Percentiles rank a stretch among this genome's conserved stretches.
phyloP scores from a whole-genome alignment of 1,140 invertebrate genomes.

The Maconellicoccus hirsutus region DNA sequence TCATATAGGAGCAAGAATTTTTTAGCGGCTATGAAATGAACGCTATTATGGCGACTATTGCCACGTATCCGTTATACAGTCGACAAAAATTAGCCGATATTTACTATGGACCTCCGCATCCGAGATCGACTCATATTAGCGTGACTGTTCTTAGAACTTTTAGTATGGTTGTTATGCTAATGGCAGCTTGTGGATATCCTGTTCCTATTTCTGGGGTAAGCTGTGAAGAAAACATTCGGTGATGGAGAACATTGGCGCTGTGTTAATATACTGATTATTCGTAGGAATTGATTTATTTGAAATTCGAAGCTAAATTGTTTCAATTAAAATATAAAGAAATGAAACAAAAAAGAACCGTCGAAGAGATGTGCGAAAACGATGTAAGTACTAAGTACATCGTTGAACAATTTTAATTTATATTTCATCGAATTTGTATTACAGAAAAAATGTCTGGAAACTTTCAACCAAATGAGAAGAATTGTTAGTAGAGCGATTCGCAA shows the following conservation, averaged over 20 bases:
- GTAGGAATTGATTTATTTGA: neutral
- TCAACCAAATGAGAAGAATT: no score
- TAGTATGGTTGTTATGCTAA: neutral
- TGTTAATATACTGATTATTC: neutral
- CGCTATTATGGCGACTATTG: neutral
- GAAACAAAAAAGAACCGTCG: neutral
- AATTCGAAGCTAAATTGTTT: conserved; percentile 14
- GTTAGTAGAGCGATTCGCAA: no score
- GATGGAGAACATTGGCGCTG: neutral
- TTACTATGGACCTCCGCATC: neutral
- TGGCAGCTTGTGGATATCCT: conserved; percentile 13
- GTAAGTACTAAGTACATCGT: neutral
- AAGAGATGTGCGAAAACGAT: neutral
- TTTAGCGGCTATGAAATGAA: neutral
- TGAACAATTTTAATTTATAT: no score
- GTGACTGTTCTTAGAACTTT: neutral
- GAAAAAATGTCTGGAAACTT: no score
- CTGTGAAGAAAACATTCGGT: neutral
- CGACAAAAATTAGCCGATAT: neutral
- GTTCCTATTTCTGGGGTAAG: neutral
- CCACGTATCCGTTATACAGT: neutral
- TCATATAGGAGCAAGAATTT: conserved; percentile 9
- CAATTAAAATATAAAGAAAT: neutral
- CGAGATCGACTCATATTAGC: neutral
- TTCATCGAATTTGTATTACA: no score